Evolutionary conservation across 2,888 invertebrate species (phyloP).

Genomic region (Pristionchus arcanus): DNA sequence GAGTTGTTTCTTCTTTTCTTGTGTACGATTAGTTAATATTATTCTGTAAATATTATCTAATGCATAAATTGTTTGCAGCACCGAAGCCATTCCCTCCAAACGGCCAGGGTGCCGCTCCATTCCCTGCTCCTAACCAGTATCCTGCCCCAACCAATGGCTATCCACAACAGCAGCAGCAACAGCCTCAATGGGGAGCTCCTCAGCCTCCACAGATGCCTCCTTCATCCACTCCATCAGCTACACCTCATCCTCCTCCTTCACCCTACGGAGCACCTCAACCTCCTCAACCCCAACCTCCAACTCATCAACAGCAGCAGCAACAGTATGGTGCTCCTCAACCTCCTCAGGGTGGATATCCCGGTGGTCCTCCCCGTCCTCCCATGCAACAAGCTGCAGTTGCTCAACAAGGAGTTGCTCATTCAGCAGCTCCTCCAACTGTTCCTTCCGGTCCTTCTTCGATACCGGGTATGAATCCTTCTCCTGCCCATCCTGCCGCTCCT

Average conservation of each 20-base stretch:
- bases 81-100: slow-evolving; percentile 46
- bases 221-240: not conserved
- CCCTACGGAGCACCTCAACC: slow-evolving; percentile 35
- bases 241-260: not conserved
- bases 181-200: slow-evolving; percentile 48
- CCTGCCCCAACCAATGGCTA: slow-evolving; percentile 47
- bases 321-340: slow-evolving; percentile 17
- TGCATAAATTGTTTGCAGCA: not conserved
- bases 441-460: not conserved
- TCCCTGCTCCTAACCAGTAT: slow-evolving; percentile 4
- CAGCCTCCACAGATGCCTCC: slow-evolving; percentile 14
- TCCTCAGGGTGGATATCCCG: not conserved
- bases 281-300: slow-evolving; percentile 24
- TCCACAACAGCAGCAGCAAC: slow-evolving; percentile 4
- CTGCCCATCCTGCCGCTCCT: slow-evolving; percentile 48
- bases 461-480: not conserved
- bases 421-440: not conserved
- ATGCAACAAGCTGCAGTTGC: slow-evolving; percentile 16
- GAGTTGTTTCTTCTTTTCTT: not conserved
- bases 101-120: not conserved
- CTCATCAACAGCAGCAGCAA: slow-evolving; percentile 48
- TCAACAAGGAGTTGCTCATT: not conserved
- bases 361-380: slow-evolving; percentile 4
- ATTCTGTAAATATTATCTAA: not conserved
- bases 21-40: not conserved